Evolutionary conservation across 2,113 vertebrate species (phyloP).

Genomic region (Pseudorectes ferrugineus): DNA sequence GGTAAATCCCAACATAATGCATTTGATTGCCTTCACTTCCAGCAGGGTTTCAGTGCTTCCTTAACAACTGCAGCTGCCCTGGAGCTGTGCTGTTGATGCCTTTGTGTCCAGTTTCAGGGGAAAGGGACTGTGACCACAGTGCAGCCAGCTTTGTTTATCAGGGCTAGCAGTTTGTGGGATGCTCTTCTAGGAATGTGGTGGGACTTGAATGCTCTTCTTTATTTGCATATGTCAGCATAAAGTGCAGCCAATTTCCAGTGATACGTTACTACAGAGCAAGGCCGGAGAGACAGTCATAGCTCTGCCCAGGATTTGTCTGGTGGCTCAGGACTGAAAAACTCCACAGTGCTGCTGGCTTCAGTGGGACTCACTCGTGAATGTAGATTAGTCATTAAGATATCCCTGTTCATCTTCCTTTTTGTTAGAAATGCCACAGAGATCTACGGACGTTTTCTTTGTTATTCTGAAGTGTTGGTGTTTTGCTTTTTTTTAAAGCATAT

Average conservation of each 20-base stretch:
- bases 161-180: neutral
- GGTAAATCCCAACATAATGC: neutral
- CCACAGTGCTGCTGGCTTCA: neutral
- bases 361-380: neutral
- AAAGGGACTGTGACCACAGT: neutral
- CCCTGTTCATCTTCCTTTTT: neutral
- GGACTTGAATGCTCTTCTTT: neutral
- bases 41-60: neutral
- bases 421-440: neutral
- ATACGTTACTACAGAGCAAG: neutral
- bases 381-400: neutral
- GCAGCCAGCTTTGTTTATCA: neutral
- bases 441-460: neutral
- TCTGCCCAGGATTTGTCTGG: neutral
- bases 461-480: neutral
- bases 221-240: neutral
- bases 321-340: neutral
- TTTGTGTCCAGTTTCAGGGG: neutral
- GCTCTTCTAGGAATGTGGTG: neutral
- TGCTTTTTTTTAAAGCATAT: neutral
- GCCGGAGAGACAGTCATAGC: neutral
- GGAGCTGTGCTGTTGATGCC: neutral
- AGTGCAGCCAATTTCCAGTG: neutral
- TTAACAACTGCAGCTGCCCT: neutral
- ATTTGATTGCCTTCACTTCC: neutral